Conservation (phyloP, 2,797 vertebrate species). For the Avahi laniger region DNA sequence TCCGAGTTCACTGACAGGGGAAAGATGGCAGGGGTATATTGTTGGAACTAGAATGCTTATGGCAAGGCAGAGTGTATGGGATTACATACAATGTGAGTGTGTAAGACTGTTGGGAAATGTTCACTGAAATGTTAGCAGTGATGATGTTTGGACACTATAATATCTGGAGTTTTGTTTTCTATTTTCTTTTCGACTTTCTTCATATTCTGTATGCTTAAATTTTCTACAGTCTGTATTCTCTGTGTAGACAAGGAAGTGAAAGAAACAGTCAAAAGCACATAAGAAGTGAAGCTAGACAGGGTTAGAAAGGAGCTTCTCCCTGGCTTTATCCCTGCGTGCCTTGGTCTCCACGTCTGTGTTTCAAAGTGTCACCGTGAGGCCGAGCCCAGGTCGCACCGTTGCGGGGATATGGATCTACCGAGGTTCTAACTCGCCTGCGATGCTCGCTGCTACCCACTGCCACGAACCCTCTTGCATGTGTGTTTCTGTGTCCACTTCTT, state of each 20-base stretch:
- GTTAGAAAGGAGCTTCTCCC: not conserved
- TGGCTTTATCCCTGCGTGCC: not conserved
- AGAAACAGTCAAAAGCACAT: not conserved
- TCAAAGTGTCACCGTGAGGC: fast-evolving
- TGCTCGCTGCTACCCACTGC: fast-evolving
- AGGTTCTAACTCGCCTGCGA: not conserved
- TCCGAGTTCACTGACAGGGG: not conserved
- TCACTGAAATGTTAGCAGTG: not conserved
- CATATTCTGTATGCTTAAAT: not conserved
- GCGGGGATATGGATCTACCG: not conserved
- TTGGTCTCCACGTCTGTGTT: not conserved
- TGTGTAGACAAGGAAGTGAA: not conserved
- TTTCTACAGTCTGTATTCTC: not conserved
- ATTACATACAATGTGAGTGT: not conserved
- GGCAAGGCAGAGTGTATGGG: not conserved
- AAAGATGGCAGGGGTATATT: not conserved
- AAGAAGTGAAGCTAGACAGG: not conserved
- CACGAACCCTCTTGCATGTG: not conserved
- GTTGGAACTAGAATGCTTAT: not conserved
- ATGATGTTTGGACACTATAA: not conserved
- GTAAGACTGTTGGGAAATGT: not conserved
- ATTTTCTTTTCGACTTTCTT: not conserved
- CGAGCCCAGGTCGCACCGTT: not conserved
- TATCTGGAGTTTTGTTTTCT: not conserved
- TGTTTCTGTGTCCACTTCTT: not conserved